phyloP scores from a whole-genome alignment of 2,797 vertebrate genomes.

The Phataginus tetradactyla region DNA sequence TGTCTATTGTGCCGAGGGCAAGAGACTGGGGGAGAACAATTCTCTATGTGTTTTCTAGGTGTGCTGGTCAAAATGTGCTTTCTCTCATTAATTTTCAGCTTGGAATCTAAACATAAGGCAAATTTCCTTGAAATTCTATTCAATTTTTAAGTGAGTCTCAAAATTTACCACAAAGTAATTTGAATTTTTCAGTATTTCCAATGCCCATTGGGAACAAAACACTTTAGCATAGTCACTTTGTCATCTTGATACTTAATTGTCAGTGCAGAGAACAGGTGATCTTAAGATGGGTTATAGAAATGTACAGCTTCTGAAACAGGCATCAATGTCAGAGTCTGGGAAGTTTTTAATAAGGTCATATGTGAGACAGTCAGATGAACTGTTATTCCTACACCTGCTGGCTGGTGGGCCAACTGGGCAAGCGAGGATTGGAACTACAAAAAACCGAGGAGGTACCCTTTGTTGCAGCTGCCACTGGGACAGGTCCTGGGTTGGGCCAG shows the following conservation, averaged over 20 bases:
- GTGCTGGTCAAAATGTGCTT: constrained; percentile 4
- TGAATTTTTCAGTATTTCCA: constrained; percentile 38
- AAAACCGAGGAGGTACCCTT: not conserved
- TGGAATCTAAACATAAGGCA: not conserved
- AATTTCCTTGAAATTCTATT: constrained; percentile 19
- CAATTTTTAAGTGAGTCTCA: constrained; percentile 26
- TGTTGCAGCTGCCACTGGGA: not conserved
- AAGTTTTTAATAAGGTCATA: not conserved
- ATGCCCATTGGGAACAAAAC: not conserved
- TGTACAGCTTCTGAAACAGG: constrained; percentile 14
- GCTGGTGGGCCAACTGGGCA: not conserved
- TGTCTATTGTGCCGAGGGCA: not conserved
- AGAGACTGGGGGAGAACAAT: not conserved
- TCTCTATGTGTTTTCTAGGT: not conserved
- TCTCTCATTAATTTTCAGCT: not conserved
- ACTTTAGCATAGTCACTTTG: not conserved
- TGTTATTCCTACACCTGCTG: not conserved
- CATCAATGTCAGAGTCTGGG: not conserved
- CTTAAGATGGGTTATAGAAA: constrained; percentile 13
- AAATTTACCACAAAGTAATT: constrained; percentile 30
- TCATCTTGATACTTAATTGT: constrained; percentile 25
- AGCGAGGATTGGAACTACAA: not conserved
- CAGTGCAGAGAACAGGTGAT: not conserved
- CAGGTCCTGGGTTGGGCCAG: constrained; percentile 13
- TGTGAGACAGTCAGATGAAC: not conserved